Conservation (phyloP, 2,888 invertebrate species). For the Mylabris sibirica region DNA sequence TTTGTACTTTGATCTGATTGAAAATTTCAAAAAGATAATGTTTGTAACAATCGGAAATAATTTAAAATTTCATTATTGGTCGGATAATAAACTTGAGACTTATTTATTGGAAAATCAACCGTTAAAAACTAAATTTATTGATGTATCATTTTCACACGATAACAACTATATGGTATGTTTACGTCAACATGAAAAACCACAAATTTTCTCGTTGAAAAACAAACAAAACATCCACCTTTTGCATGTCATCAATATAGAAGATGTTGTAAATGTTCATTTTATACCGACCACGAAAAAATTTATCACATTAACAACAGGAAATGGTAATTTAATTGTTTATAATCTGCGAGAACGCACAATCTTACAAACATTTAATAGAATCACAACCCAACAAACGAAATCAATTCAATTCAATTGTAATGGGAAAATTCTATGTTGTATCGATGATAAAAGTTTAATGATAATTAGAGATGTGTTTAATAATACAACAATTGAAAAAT, state of each 20-base stretch:
- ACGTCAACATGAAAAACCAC: constrained; percentile 48
- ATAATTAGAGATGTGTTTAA: neutral
- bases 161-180: constrained; percentile 52
- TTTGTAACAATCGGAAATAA: constrained; percentile 46
- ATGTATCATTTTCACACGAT: constrained; percentile 54
- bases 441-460: neutral
- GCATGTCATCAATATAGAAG: constrained; percentile 50
- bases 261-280: constrained; percentile 48
- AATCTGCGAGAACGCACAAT: constrained; percentile 42
- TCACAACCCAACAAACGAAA: constrained; percentile 33
- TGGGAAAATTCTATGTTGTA: constrained; percentile 46
- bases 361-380: neutral
- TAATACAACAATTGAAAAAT: neutral
- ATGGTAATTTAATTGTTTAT: constrained; percentile 53
- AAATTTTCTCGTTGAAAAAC: constrained; percentile 52
- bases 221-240: constrained; percentile 46
- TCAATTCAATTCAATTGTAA: constrained; percentile 48
- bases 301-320: constrained; percentile 50
- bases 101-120: constrained; percentile 35
- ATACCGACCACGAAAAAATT: constrained; percentile 51
- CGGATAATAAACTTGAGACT: constrained; percentile 27
- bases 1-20: neutral
- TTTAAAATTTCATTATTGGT: constrained; percentile 49
- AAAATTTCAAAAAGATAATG: constrained; percentile 40
- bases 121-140: constrained; percentile 42